Percentiles rank a stretch among this genome's conserved stretches.
These are phyloP conservation scores for Bos indicus DNA, from an alignment of 2,113 vertebrate species.

Conservation along the genomic window DNA sequence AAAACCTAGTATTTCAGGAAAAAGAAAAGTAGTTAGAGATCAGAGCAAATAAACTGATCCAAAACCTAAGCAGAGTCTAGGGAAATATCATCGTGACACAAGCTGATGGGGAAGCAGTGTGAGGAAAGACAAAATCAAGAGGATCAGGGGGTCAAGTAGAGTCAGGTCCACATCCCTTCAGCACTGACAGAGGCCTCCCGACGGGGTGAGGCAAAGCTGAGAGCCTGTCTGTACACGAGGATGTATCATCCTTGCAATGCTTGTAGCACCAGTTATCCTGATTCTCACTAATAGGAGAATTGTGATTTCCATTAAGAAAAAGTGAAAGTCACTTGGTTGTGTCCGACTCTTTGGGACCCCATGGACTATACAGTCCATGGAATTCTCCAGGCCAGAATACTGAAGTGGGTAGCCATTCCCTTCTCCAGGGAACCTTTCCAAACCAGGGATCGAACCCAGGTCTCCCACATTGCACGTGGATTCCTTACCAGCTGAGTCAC, in stretches of 20 bases:
- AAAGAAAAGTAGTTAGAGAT: not conserved
- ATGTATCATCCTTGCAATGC: not conserved
- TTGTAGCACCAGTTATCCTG: not conserved
- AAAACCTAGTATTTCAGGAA: not conserved
- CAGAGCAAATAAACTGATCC: not conserved
- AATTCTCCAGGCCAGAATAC: not conserved
- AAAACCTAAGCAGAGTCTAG: not conserved
- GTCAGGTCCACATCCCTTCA: too few relatives aligned
- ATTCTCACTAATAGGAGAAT: not conserved
- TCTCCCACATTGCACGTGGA: not conserved
- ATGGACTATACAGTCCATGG: not conserved
- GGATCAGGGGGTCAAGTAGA: not conserved
- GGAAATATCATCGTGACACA: not conserved
- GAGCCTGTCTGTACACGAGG: not conserved
- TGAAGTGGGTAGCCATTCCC: not conserved
- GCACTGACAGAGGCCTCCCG: not conserved
- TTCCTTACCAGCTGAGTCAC: not conserved
- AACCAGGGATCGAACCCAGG: not conserved
- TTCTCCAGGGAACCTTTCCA: not conserved
- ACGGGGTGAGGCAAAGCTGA: not conserved
- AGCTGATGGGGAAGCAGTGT: not conserved
- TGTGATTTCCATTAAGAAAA: not conserved
- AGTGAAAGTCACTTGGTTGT: not conserved
- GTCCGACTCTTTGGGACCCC: not conserved
- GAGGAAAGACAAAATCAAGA: not conserved